Base-by-base conservation (phyloP, 2,797 vertebrate genomes). In the Sebastes vulpes region DNA sequence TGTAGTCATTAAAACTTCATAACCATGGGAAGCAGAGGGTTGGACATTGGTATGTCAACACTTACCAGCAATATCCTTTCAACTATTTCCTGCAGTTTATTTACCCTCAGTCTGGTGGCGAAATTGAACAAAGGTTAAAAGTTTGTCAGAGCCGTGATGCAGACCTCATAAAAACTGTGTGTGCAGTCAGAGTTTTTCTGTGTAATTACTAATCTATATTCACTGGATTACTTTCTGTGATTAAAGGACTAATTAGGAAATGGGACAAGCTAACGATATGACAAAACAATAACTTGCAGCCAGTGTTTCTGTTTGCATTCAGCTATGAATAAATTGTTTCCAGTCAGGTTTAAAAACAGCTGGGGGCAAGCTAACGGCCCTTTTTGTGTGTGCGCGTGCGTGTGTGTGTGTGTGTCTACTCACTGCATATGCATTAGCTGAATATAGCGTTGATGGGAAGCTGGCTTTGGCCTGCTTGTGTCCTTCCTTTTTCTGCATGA, bases 61-160 rank as follows among this genome's bases (percentile, higher is more conserved):
- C 72, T 77, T 38, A 18, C 48, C 81, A 65, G 16, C 65, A 68
- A 85, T 65, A 67, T 81, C 2, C 58, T 82, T 86, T 89, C 53
- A 83, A 86, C 67, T 65, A 50, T 89, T 89, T 89, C 78, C 81
- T 84, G 72, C 66, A 18, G 68, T 85, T 87, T 92, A 82, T 91
- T 88, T 90, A 75, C 79, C 67, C 58, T 79, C 54, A 21, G 73
- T 69, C 78, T 83, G 79, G 18, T 35, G 35, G 14, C 35, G 79
- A 83, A 83, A 67, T 16, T 65, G 20, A 79, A 58, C 57, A 72
- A 38, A 64, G 61, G 65, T 81, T 68, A 56, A 53, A 79, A n/a
- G 77, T 83, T 77, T 81, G 56, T 75, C 26, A 69, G 18, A 67
- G 48, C 38, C 32, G 28, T 50, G 50, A 46, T 50, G 12, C 31